Conservation (phyloP, 2,888 invertebrate species). For the Sphecodes monilicornis region DNA sequence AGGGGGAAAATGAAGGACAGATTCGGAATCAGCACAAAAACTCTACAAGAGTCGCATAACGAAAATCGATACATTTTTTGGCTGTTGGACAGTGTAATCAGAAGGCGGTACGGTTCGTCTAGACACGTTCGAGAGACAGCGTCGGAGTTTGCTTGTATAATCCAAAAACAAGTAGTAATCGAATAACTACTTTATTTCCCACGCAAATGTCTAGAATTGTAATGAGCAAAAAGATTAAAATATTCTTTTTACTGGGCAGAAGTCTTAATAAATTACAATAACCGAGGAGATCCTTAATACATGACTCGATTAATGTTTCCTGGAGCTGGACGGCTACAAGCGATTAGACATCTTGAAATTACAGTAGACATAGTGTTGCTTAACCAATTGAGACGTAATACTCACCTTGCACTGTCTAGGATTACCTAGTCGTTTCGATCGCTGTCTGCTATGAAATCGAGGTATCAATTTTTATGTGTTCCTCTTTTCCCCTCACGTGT, state of each 20-base stretch:
- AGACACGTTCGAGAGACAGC: too few relatives aligned
- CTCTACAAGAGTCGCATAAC: too few relatives aligned
- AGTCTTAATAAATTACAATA: constrained; percentile 40
- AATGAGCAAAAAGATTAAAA: background rate
- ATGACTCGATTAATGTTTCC: constrained; percentile 50
- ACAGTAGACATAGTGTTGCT: constrained; percentile 69
- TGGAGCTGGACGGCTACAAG: constrained; percentile 35
- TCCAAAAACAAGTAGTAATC: too few relatives aligned
- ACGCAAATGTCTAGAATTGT: background rate
- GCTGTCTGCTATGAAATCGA: constrained; percentile 55
- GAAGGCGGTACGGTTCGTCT: too few relatives aligned
- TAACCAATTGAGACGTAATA: constrained; percentile 70
- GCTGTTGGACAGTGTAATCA: too few relatives aligned
- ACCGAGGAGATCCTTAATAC: constrained; percentile 47
- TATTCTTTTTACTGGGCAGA: constrained; percentile 1
- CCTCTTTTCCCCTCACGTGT: constrained; percentile 17
- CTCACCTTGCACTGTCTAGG: constrained; percentile 67
- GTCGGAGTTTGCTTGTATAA: too few relatives aligned
- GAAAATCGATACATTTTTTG: too few relatives aligned
- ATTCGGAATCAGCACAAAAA: too few relatives aligned
- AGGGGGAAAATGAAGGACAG: too few relatives aligned
- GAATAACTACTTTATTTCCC: background rate
- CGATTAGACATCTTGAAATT: constrained; percentile 73
- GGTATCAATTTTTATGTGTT: constrained; percentile 52
- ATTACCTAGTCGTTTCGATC: constrained; percentile 68